These are phyloP conservation scores for Paramormyrops hopkinsi DNA, from an alignment of 2,797 vertebrate genomes.

Conservation along the genomic window DNA sequence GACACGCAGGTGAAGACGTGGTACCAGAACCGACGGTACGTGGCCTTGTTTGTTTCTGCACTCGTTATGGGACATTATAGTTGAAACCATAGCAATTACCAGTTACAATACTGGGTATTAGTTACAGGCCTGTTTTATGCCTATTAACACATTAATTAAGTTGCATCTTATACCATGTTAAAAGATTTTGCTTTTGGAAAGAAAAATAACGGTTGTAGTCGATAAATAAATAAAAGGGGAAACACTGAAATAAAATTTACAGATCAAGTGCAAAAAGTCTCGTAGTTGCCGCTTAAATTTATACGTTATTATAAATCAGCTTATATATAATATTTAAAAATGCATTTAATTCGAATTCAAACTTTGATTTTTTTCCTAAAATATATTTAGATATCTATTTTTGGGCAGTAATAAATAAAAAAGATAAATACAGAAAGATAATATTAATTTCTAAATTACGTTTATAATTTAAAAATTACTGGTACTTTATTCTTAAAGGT, in stretches of 20 bases:
- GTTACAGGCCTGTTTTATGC: not conserved
- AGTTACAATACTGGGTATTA: not conserved
- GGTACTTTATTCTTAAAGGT: not conserved
- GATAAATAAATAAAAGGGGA: not conserved
- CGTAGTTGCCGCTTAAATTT: not conserved
- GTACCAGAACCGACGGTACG: conserved; percentile 84
- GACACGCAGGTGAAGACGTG: conserved; percentile 92
- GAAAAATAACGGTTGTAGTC: not conserved
- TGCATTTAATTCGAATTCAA: not conserved
- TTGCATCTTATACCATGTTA: not conserved
- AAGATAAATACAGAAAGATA: not conserved
- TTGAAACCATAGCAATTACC: not conserved
- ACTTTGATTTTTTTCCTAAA: not conserved
- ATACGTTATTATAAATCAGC: not conserved
- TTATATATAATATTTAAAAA: not conserved
- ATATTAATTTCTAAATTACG: not conserved
- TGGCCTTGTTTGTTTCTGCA: not conserved
- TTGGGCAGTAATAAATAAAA: not conserved
- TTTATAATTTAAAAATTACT: not conserved
- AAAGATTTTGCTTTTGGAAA: not conserved
- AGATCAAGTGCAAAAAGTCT: not conserved
- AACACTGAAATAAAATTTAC: not conserved
- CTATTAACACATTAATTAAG: not conserved
- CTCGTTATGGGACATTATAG: not conserved
- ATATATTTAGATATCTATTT: not conserved